Evolutionary conservation across 2,888 invertebrate genomes (phyloP), one percentile per base, ranked within the genome.

Genomic region (Willowsia nigromaculata): DNA sequence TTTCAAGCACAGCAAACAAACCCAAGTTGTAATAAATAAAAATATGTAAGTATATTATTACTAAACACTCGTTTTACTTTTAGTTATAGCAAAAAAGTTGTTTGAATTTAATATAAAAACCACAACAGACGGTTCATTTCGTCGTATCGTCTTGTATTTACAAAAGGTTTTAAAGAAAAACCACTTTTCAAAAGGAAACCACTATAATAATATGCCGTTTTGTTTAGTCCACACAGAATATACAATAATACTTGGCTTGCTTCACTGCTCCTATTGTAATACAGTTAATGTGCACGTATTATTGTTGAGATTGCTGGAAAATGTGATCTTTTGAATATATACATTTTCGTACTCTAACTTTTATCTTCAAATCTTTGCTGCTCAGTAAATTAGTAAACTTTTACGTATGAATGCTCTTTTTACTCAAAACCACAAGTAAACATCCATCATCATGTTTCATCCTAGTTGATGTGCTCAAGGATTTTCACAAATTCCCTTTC

Each of bases 401-500:
- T 76, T 76, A 50, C 13, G 3, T 50, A 47, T 47, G 76, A 76
- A n/a, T 50, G 22, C 11, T n/a, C 11, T 9, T 30, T 27, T 76
- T 30, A 9, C 1, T 25, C 3, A 37, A 53, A 80, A 80, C 80
- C 56, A 59, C 56, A 15, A 37, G 40, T 40, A 50, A 80, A 80
- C 80, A 80, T 80, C 80, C 59, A 80, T 80, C 80, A 80, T 80
- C 76, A 33, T 76, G 76, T 50, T 76, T 76, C 33, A 76, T 76
- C 27, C 76, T 11, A 76, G 47, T 76, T 76, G 76, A 76, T 76
- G 76, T 76, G 50, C 18, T 25, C 6, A 6, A 50, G 47, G 47
- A 50, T 76, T 76, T 47, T 47, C 6, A 18, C 4, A 4, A 47
- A 27, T 50, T 50, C 50, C 76, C 1, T 76, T 50, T 76, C 15